Conservation (phyloP, 2,113 vertebrate species). For the Anolis carolinensis region DNA sequence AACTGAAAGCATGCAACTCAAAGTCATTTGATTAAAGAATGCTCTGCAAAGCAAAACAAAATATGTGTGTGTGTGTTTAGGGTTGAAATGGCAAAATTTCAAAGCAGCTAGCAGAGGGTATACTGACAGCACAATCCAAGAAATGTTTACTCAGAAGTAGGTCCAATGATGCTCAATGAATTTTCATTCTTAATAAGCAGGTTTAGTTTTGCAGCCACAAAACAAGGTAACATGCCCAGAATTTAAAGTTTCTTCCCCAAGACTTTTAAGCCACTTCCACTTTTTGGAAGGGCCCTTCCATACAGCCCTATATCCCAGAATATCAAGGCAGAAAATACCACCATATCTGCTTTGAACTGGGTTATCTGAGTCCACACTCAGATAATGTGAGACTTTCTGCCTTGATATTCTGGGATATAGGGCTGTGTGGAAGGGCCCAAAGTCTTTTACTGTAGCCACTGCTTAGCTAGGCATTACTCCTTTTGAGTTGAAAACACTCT, state of each 20-base stretch:
- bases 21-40: not conserved
- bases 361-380: no score
- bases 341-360: no score
- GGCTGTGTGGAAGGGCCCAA: no score
- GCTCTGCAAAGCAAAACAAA: not conserved
- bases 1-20: slow-evolving; percentile 2
- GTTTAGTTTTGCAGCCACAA: not conserved
- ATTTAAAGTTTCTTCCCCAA: not conserved
- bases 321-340: no score
- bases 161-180: not conserved
- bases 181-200: not conserved
- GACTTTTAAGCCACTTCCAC: no score
- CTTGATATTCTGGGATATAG: no score
- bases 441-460: no score
- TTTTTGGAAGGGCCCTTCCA: no score
- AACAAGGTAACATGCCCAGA: not conserved
- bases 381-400: no score
- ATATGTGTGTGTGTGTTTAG: not conserved
- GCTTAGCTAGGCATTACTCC: no score
- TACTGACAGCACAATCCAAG: not conserved
- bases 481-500: no score
- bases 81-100: not conserved
- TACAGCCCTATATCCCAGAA: no score
- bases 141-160: not conserved
- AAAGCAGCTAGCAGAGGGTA: not conserved